Conservation (phyloP, 2,113 vertebrate species). For the Solea senegalensis region DNA sequence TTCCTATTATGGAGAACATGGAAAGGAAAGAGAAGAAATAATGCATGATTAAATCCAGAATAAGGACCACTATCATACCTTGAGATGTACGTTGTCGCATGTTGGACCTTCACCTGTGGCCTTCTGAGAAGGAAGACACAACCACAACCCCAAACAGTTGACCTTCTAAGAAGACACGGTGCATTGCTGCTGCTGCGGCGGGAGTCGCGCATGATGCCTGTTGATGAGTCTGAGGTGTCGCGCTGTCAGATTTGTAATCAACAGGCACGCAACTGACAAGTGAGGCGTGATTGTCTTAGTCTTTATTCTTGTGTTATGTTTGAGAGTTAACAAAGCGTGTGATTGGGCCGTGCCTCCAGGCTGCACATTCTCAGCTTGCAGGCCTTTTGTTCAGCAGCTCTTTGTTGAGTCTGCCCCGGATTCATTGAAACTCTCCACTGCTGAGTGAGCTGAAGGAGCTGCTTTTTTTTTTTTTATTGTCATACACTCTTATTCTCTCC, state of each 20-base stretch:
- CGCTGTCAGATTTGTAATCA: constrained; percentile 61
- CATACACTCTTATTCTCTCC: constrained; percentile 42
- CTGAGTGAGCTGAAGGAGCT: constrained; percentile 68
- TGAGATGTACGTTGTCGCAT: too few relatives aligned
- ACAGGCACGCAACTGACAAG: constrained; percentile 68
- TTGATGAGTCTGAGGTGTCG: constrained; percentile 22
- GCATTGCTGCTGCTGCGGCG: background rate
- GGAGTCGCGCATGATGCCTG: background rate
- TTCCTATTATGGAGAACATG: too few relatives aligned
- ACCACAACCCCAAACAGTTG: too few relatives aligned
- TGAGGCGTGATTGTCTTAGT: constrained; percentile 68
- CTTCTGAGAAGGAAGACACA: background rate
- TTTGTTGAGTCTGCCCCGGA: constrained; percentile 74
- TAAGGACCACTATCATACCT: too few relatives aligned
- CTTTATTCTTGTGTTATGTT: constrained; percentile 61
- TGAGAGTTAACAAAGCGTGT: constrained; percentile 75
- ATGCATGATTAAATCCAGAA: too few relatives aligned
- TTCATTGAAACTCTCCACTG: constrained; percentile 74
- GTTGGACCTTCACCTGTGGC: background rate
- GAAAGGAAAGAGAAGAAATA: too few relatives aligned
- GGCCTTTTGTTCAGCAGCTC: constrained; percentile 76
- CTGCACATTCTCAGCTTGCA: constrained; percentile 73
- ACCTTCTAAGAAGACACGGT: too few relatives aligned
- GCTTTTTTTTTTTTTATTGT: constrained; percentile 54
- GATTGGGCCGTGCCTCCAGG: constrained; percentile 64